Conservation (phyloP, 2,113 vertebrate species). For the Cottus gobio region DNA sequence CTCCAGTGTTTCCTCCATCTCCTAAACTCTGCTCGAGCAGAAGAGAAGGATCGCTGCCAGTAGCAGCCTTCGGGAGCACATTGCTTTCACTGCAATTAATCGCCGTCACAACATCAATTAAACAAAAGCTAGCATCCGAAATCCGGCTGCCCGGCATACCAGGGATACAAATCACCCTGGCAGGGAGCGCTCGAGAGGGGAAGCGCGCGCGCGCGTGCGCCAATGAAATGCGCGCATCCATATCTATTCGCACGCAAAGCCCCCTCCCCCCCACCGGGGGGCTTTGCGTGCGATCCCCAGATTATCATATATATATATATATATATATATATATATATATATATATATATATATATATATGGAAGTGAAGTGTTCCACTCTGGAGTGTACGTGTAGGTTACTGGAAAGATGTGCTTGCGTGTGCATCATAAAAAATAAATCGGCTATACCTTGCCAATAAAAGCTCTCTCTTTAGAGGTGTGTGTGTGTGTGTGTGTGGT, state of each 20-base stretch:
- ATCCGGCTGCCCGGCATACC: conserved; percentile 64
- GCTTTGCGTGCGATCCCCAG: no score
- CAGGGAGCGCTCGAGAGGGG: conserved; percentile 4
- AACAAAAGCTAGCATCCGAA: conserved; percentile 61
- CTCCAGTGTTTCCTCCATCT: conserved; percentile 26
- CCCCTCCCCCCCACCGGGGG: no score
- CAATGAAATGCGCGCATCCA: neutral
- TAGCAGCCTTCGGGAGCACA: conserved; percentile 64
- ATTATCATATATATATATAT: no score
- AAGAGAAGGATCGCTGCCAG: conserved; percentile 41
- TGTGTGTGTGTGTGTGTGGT: no score
- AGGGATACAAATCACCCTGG: conserved; percentile 65
- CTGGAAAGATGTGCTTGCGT: neutral
- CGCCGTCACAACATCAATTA: conserved; percentile 81
- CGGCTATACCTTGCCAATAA: conserved; percentile 1
- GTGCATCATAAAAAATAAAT: neutral
- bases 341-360: conserved; percentile 14
- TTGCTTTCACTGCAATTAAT: conserved; percentile 76
- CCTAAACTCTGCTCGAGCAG: conserved; percentile 33
- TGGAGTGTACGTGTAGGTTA: neutral
- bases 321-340: no score
- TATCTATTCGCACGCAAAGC: neutral
- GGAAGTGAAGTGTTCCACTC: conserved; percentile 16
- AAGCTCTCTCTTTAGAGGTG: conserved; percentile 32
- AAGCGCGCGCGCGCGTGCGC: neutral